Evolutionary conservation across 2,797 vertebrate genomes (phyloP).

Genomic region (Sorex maritimensis): DNA sequence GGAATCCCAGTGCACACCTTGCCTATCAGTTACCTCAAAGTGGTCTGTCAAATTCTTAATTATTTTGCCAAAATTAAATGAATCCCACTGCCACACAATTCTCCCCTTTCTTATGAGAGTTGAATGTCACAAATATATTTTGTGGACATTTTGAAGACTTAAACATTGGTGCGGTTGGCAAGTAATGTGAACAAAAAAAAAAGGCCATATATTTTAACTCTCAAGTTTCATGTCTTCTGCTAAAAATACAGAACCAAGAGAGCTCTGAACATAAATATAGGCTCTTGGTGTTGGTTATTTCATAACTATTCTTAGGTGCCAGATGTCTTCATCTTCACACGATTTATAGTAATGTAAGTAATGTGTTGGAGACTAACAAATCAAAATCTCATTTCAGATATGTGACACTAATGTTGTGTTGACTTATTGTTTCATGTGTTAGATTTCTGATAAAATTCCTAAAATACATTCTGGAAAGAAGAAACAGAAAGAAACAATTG

Average conservation of each 20-base stretch:
- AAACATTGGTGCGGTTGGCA: conserved; percentile 42
- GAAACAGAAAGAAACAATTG: conserved; percentile 75
- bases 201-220: conserved; percentile 73
- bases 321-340: conserved; percentile 90
- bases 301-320: conserved; percentile 89
- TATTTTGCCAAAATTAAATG: conserved; percentile 53
- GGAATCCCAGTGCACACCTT: conserved; percentile 9
- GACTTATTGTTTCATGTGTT: conserved; percentile 92
- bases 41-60: conserved; percentile 66
- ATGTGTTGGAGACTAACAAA: conserved; percentile 92
- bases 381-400: conserved; percentile 95
- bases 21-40: conserved; percentile 34
- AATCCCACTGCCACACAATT: neutral
- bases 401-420: conserved; percentile 92
- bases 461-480: conserved; percentile 87
- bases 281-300: conserved; percentile 87
- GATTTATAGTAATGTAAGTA: conserved; percentile 92
- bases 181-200: conserved; percentile 62
- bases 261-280: conserved; percentile 84
- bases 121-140: conserved; percentile 33
- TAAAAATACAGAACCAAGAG: conserved; percentile 84
- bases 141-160: conserved; percentile 66
- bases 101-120: neutral
- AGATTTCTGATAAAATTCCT: conserved; percentile 91
- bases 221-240: conserved; percentile 77